Base-by-base conservation (phyloP, 2,113 vertebrate genomes). In the Paramisgurnus dabryanus region DNA sequence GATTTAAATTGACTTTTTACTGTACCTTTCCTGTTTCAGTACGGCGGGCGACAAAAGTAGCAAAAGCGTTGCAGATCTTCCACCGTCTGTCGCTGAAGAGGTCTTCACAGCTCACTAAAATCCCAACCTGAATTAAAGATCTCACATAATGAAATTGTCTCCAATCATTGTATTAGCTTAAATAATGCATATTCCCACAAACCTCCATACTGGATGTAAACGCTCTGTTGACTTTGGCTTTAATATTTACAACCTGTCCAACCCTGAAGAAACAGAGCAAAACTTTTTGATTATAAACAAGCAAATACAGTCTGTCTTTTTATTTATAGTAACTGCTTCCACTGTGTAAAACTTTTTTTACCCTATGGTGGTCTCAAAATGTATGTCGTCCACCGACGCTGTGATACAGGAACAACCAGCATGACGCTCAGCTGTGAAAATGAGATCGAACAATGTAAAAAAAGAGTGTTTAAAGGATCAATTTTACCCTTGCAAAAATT, bases 191-290 rank as follows among this genome's bases (percentile, higher is more conserved):
- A 58, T 2, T 0, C 57, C 47, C 63, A 93, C 95, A 78, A 73
- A 99, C 97, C 96, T 99, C 97, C 97, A 99, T 97, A 86, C 97
- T 99, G 80, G 95, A 95, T 40, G 96, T 99, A 87, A 99, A 99
- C 80, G 97, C 97, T 89, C 97, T 92, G 92, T 98, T 98, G 91
- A 99, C 96, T 89, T 97, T 97, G 80, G 97, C 96, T 88, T 95
- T 96, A 89, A 99, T 96, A 88, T 94, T 97, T 85, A 98, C 96
- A 45, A 98, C 96, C 53, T 98, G 96, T 72, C 97, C 97, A 0
- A 97, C 94, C 0, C 97, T 99, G 55, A 87, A 78, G 90, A 85
- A 75, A 87, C 9, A 83, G 74, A 85, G n/a, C 7, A 86, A 88
- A 70, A 81, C 6, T 34, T 40, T 47, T 68, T 22, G 5, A 40